Conservation (phyloP, 2,888 invertebrate species). For the Vanessa cardui region DNA sequence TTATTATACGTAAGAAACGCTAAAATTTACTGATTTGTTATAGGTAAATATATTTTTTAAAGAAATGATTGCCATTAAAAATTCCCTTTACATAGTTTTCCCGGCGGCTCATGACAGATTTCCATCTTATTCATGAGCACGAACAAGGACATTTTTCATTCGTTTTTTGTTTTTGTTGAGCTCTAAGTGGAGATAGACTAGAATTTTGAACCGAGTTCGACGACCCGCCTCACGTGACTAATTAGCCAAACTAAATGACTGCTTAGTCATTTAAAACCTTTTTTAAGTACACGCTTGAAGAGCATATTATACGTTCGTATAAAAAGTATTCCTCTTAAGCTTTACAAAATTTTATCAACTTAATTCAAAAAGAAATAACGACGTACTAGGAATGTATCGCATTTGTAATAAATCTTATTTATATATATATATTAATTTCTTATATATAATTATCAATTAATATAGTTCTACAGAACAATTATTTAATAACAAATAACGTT, state of each 20-base stretch:
- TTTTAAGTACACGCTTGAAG: not conserved
- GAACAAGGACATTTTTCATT: conserved; percentile 22
- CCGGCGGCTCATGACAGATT: not conserved
- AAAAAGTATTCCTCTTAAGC: not conserved
- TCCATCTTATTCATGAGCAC: conserved; percentile 16
- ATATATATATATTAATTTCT: too few relatives aligned
- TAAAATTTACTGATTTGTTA: too few relatives aligned
- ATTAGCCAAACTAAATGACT: conserved; percentile 17
- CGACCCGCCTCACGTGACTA: conserved; percentile 22
- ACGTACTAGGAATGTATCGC: too few relatives aligned
- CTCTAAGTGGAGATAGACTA: conserved; percentile 13
- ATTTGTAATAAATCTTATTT: too few relatives aligned
- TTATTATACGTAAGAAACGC: too few relatives aligned
- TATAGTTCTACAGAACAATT: too few relatives aligned
- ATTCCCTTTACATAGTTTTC: conserved; percentile 5
- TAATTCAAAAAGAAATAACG: not conserved
- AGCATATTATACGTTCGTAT: not conserved
- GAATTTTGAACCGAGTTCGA: conserved; percentile 22
- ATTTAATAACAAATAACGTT: too few relatives aligned
- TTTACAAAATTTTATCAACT: not conserved
- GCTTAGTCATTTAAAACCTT: not conserved
- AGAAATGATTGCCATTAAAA: not conserved
- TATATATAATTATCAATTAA: too few relatives aligned
- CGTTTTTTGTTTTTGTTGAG: conserved; percentile 16
- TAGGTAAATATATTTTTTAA: not conserved